Conservation (phyloP, 2,113 vertebrate genomes). For the Deroptyus accipitrinus region DNA sequence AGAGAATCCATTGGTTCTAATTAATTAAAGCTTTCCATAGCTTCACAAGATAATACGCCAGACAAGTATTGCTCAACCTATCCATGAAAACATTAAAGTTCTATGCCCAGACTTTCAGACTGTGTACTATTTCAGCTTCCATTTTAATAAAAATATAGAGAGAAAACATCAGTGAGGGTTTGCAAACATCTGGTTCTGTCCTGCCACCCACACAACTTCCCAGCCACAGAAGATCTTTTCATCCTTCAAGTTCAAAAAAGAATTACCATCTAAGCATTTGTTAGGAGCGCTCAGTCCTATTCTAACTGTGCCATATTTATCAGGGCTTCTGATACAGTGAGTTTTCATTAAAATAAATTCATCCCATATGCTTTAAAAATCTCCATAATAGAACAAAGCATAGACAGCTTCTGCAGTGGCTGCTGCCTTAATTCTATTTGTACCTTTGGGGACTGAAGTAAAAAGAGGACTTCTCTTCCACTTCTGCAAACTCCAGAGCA, state of each 20-base stretch:
- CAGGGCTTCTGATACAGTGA: background rate
- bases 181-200: background rate
- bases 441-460: background rate
- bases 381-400: background rate
- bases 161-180: background rate
- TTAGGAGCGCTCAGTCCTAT: background rate
- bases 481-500: background rate
- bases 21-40: background rate
- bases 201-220: background rate
- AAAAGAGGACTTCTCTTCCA: background rate
- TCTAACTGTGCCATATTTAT: background rate
- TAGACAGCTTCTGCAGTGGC: background rate
- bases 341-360: slow-evolving; percentile 35
- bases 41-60: background rate
- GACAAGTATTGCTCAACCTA: background rate
- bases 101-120: background rate
- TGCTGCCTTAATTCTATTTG: background rate
- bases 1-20: background rate
- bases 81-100: background rate
- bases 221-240: background rate
- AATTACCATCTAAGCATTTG: background rate
- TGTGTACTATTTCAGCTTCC: background rate
- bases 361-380: background rate
- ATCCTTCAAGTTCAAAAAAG: background rate
- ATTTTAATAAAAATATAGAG: background rate